These are phyloP conservation scores for Amphiprion ocellaris DNA, from an alignment of 2,113 vertebrate species.

Conservation along the genomic window DNA sequence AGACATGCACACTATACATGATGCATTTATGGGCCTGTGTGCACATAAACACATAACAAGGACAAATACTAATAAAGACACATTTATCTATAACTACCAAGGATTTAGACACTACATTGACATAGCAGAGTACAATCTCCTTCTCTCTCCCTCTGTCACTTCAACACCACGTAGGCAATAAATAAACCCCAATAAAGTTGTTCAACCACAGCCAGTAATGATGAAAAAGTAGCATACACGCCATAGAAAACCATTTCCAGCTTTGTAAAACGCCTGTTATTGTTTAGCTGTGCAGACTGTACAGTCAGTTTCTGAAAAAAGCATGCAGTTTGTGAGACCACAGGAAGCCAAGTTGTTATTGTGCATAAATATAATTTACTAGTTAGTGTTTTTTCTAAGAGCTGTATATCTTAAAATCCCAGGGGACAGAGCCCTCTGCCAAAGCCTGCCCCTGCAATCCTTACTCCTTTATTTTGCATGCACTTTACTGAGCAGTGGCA, in stretches of 20 bases:
- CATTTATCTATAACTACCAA: background rate
- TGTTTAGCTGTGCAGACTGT: conserved; percentile 55
- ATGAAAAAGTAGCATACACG: conserved; percentile 57
- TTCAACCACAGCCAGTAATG: conserved; percentile 59
- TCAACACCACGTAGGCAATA: conserved; percentile 53
- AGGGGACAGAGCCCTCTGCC: conserved; percentile 47
- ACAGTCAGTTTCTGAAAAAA: conserved; percentile 46
- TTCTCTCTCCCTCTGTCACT: conserved; percentile 32
- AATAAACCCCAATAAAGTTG: conserved; percentile 64
- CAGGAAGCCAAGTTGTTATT: conserved; percentile 73
- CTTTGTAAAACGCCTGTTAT: conserved; percentile 58
- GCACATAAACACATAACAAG: conserved; percentile 16
- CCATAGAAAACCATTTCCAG: conserved; percentile 62
- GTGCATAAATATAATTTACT: conserved; percentile 55
- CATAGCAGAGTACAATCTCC: conserved; percentile 24
- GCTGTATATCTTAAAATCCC: conserved; percentile 68
- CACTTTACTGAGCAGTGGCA: conserved; percentile 48
- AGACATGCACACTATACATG: background rate
- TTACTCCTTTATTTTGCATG: conserved; percentile 46
- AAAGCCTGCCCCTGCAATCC: conserved; percentile 42
- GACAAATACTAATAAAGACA: conserved; percentile 1
- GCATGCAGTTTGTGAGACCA: conserved; percentile 68
- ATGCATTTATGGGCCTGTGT: conserved; percentile 28
- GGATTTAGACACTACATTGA: conserved; percentile 34
- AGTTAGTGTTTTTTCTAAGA: conserved; percentile 62